A percentile compares a stretch with the other conserved stretches of the same genome.
phyloP scores from a whole-genome alignment of 2,888 invertebrate genomes.

The Maniola hyperantus region DNA sequence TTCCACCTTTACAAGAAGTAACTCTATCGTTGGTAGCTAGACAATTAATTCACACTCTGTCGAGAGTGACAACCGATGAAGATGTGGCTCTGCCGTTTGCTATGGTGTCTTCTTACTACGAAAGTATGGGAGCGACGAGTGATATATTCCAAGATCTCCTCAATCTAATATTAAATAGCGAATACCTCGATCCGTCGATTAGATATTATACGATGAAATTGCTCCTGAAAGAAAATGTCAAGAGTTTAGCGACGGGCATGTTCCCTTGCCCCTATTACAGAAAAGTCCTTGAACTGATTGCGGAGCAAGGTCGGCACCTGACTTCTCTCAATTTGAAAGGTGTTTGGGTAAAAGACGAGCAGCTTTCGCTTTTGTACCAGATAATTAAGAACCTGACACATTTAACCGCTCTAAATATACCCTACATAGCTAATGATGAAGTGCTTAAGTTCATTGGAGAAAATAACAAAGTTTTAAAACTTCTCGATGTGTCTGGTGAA shows the following conservation, averaged over 20 bases:
- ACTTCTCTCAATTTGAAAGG: constrained; percentile 87
- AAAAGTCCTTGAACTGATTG: constrained; percentile 85
- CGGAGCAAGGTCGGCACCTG: constrained; percentile 84
- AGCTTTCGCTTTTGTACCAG: constrained; percentile 84
- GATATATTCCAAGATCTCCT: constrained; percentile 87
- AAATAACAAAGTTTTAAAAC: constrained; percentile 80
- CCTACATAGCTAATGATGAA: constrained; percentile 87
- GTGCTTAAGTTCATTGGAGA: constrained; percentile 83
- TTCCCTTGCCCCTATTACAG: constrained; percentile 88
- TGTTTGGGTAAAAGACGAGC: constrained; percentile 88
- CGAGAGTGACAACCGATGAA: constrained; percentile 83
- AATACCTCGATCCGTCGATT: constrained; percentile 86
- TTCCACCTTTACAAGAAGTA: constrained; percentile 82
- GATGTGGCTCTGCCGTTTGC: constrained; percentile 83
- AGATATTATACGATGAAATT: constrained; percentile 86
- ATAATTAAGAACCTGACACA: constrained; percentile 83
- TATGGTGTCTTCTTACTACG: constrained; percentile 83
- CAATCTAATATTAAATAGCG: constrained; percentile 84
- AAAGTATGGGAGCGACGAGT: constrained; percentile 84
- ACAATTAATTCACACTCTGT: constrained; percentile 84
- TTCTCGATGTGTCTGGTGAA: constrained; percentile 87
- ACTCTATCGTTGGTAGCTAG: constrained; percentile 84
- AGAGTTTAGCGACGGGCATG: constrained; percentile 85
- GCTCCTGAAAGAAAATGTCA: constrained; percentile 85
- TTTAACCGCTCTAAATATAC: constrained; percentile 84